A percentile compares a stretch with the other conserved stretches of the same genome.
These are phyloP conservation scores for Acanthochromis polyacanthus DNA, from an alignment of 2,113 vertebrate species.

Conservation along the genomic window DNA sequence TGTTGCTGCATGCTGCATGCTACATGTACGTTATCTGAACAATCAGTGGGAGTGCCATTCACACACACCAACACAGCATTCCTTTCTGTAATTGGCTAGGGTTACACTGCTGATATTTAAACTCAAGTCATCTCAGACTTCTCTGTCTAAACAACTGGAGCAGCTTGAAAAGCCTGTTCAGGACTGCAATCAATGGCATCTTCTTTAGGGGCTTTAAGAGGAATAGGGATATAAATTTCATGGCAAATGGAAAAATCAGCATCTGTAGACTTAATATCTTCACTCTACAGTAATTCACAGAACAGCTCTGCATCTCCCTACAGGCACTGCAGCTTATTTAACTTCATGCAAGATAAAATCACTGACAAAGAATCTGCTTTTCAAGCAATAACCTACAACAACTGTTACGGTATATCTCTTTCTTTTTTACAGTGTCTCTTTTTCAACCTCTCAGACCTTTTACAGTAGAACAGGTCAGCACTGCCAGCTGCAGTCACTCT, in stretches of 20 bases:
- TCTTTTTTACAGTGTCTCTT: slow-evolving; percentile 4
- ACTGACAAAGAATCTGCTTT: background rate
- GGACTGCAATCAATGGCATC: slow-evolving; percentile 28
- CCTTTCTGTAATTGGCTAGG: slow-evolving; percentile 53
- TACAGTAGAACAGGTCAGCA: slow-evolving; percentile 31
- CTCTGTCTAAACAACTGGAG: slow-evolving; percentile 45
- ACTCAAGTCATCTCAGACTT: slow-evolving; percentile 25
- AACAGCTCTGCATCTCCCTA: background rate
- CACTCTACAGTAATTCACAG: background rate
- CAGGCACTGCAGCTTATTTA: slow-evolving; percentile 8
- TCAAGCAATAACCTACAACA: slow-evolving; percentile 23
- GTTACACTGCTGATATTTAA: slow-evolving; percentile 59
- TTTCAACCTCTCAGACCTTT: slow-evolving; percentile 32
- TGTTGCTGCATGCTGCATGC: slow-evolving; percentile 32
- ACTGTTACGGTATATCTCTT: slow-evolving; percentile 2
- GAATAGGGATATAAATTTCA: slow-evolving; percentile 26
- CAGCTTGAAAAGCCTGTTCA: slow-evolving; percentile 63
- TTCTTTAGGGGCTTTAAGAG: slow-evolving; percentile 7
- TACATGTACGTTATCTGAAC: slow-evolving; percentile 38
- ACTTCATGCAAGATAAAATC: background rate
- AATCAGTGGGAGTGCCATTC: slow-evolving; percentile 58
- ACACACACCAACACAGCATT: slow-evolving; percentile 39
- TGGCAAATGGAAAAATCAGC: slow-evolving; percentile 35
- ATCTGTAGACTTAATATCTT: slow-evolving; percentile 26
- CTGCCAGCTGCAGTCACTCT: slow-evolving; percentile 52